phyloP scores from a whole-genome alignment of 2,113 vertebrate genomes.

The Synodontis membranacea region DNA sequence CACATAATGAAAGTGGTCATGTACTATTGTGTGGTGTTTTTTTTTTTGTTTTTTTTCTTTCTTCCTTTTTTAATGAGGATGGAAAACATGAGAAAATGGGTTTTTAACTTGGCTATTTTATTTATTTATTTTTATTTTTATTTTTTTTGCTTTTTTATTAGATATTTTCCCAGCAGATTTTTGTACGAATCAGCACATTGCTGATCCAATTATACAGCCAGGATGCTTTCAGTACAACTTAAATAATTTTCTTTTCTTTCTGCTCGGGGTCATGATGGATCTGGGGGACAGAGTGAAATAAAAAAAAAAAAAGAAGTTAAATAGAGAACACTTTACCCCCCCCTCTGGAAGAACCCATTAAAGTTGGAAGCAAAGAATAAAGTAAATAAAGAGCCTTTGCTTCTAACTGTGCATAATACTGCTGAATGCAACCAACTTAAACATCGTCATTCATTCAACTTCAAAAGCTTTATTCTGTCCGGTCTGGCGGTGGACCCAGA shows the following conservation, averaged over 20 bases:
- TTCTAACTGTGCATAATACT: too few relatives aligned
- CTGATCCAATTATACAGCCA: conserved; percentile 2
- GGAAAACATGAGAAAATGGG: not conserved
- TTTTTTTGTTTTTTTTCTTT: not conserved
- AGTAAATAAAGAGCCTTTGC: too few relatives aligned
- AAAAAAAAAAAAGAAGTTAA: not conserved
- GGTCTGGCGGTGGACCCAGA: too few relatives aligned
- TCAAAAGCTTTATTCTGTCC: too few relatives aligned
- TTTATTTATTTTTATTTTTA: too few relatives aligned
- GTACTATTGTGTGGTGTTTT: not conserved
- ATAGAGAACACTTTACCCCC: not conserved
- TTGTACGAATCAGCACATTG: conserved; percentile 1
- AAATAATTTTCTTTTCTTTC: not conserved
- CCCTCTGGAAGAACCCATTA: not conserved
- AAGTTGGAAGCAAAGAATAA: not conserved
- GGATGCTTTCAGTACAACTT: not conserved
- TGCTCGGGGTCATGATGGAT: not conserved
- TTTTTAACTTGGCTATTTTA: not conserved
- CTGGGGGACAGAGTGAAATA: not conserved
- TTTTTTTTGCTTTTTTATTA: not conserved
- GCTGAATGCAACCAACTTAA: too few relatives aligned
- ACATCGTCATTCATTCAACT: too few relatives aligned
- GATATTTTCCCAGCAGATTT: not conserved
- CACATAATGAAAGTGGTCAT: conserved; percentile 29
- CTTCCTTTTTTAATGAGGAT: not conserved